Conservation (phyloP, 2,797 vertebrate genomes). For the Nannoperca obscura region DNA sequence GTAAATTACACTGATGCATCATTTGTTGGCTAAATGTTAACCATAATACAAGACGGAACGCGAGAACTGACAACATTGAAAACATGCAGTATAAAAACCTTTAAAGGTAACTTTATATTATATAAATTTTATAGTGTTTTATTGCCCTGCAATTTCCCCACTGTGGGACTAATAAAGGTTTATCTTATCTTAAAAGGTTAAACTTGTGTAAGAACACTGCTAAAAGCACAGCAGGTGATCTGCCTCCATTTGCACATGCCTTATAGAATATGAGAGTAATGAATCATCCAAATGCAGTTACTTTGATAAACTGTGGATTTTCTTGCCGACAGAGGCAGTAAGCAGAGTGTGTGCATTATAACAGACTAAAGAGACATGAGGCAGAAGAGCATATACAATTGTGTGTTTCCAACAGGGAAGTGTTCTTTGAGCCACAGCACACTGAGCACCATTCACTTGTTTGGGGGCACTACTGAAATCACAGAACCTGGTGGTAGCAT, state of each 20-base stretch:
- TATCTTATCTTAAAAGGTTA: not conserved
- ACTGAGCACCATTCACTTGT: not conserved
- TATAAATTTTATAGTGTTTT: no score
- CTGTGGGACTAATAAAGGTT: no score
- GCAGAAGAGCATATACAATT: constrained; percentile 8
- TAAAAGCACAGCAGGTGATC: not conserved
- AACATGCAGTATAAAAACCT: not conserved
- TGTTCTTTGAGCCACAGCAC: not conserved
- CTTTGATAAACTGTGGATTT: constrained; percentile 7
- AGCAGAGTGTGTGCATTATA: not conserved
- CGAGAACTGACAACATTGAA: not conserved
- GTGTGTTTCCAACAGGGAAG: constrained; percentile 11
- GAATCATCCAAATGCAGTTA: constrained; percentile 23
- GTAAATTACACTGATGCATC: no score
- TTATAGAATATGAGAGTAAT: constrained; percentile 10
- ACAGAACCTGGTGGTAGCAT: not conserved
- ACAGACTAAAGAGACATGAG: constrained; percentile 5
- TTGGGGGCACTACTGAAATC: not conserved
- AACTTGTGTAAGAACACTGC: constrained; percentile 13
- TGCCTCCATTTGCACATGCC: not conserved
- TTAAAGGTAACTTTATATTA: not conserved
- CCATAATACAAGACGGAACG: not conserved
- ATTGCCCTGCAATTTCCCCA: no score
- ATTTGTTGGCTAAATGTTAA: not conserved
- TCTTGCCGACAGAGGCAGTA: not conserved